Evolutionary conservation across 1,140 invertebrate genomes (phyloP), one percentile per base, ranked within the genome.

Genomic region (Mercenaria mercenaria): DNA sequence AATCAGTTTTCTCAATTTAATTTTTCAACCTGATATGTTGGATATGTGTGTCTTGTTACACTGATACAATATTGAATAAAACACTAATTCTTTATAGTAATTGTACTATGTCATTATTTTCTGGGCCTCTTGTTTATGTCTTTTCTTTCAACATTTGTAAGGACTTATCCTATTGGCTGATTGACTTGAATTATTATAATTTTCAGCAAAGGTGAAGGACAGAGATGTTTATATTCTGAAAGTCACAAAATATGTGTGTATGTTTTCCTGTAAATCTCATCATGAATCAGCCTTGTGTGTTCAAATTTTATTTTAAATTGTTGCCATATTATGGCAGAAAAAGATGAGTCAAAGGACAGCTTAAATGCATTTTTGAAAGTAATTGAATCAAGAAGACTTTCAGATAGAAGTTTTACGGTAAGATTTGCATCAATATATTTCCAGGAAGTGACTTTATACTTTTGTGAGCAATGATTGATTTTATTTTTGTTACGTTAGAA

Each of bases 261-360:
- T 87, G 50, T 87, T 50, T 87, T 43, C 47, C 79, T 43, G 29
- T 81, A 79, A 50, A 50, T 41, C 52, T 69, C 56, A 88, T 20
- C 29, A 81, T 88, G 76, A 76, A 69, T 50, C 20, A 64, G 23
- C n/a, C 41, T 59, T 88, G 32, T 81, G 47, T 61, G 15, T 29
- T 41, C 15, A 47, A 29, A 32, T 81, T 56, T 69, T n/a, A 56
- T 52, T 61, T 50, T 39, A 29, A 41, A 41, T 64, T 81, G 52
- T 50, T 80, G 77, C 77, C 76, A 81, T 88, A 88, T 88, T 79
- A 88, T 88, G 86, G 61, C 76, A 64, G 41, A 88, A 88, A 88
- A 88, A 69, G 29, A 69, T 77, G 69, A 87, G 15, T 34, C 56
- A 8, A 67, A 81, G 15, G n/a, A 80, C 26, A 88, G 74, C 64